Conservation (phyloP, 1,140 invertebrate species). For the Drosophila ohnishii region DNA sequence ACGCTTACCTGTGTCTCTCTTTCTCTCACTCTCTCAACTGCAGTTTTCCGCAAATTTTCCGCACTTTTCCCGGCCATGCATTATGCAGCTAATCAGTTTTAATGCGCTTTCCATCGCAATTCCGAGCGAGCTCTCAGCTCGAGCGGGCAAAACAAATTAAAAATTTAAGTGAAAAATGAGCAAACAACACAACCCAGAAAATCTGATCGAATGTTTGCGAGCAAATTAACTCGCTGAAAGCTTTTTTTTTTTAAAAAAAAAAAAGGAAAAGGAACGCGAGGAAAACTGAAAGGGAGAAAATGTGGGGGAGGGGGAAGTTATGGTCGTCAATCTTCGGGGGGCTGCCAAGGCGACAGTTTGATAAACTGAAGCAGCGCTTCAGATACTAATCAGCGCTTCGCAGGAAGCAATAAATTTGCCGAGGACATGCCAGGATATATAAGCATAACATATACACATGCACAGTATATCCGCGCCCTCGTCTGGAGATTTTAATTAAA, state of each 20-base stretch:
- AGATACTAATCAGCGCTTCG: conserved; percentile 75
- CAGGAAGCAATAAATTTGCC: conserved; percentile 76
- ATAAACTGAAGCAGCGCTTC: conserved; percentile 70
- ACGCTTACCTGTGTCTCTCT: neutral
- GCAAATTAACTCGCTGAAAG: conserved; percentile 28
- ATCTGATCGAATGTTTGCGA: conserved; percentile 38
- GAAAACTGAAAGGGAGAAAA: neutral
- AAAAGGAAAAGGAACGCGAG: neutral
- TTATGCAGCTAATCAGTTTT: conserved; percentile 46
- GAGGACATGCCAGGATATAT: conserved; percentile 55
- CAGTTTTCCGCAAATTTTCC: conserved; percentile 6
- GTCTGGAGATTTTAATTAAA: conserved; percentile 82
- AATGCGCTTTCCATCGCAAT: conserved; percentile 33
- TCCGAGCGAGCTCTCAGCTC: conserved; percentile 6
- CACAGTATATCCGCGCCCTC: conserved; percentile 53
- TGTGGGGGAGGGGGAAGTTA: conserved; percentile 32
- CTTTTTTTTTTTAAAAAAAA: neutral
- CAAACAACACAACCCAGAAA: conserved; percentile 6
- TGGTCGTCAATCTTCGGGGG: conserved; percentile 66
- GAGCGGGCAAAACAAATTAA: conserved; percentile 24
- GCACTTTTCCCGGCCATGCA: conserved; percentile 6
- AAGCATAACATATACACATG: conserved; percentile 6
- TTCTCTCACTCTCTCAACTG: neutral
- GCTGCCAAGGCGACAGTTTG: conserved; percentile 71
- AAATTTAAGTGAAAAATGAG: conserved; percentile 37